A percentile compares a stretch with the other conserved stretches of the same genome.
Evolutionary conservation across 2,888 invertebrate species (phyloP).

Genomic region (Lochmaea crataegi): DNA sequence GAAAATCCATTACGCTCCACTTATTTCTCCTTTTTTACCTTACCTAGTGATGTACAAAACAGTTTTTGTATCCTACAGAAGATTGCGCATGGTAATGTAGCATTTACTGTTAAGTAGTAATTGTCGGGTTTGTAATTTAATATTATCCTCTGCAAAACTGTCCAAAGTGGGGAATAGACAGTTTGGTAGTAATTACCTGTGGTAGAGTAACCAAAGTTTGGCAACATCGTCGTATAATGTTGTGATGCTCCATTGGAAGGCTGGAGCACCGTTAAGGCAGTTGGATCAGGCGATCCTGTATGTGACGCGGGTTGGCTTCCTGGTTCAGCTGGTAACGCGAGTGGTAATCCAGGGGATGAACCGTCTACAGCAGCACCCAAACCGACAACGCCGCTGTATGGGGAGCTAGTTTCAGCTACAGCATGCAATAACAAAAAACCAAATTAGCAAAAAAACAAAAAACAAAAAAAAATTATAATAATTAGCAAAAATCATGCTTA

Average conservation of each 20-base stretch:
- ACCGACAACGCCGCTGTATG: conserved; percentile 65
- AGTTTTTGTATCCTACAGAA: too few species aligned
- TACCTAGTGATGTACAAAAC: too few species aligned
- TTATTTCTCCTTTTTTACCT: too few species aligned
- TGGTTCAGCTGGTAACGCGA: conserved; percentile 64
- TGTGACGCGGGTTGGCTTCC: conserved; percentile 65
- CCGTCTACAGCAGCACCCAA: conserved; percentile 64
- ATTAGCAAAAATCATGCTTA: conserved; percentile 19
- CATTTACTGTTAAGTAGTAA: too few species aligned
- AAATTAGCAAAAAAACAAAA: conserved; percentile 56
- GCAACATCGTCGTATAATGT: conserved; percentile 74
- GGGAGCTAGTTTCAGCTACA: conserved; percentile 64
- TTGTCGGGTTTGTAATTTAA: too few species aligned
- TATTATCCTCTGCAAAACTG: too few species aligned
- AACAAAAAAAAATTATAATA: conserved; percentile 39
- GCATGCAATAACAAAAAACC: conserved; percentile 55
- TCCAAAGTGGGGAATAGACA: too few species aligned
- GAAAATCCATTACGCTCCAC: too few species aligned
- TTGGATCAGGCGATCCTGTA: conserved; percentile 67
- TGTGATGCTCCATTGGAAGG: conserved; percentile 69
- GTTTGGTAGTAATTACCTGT: conserved; percentile 65
- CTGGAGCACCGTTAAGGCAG: conserved; percentile 69
- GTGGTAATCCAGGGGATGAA: conserved; percentile 67
- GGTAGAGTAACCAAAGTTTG: conserved; percentile 77
- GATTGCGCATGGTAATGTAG: too few species aligned